phyloP scores from a whole-genome alignment of 2,113 vertebrate genomes.

The Takifugu bimaculatus region DNA sequence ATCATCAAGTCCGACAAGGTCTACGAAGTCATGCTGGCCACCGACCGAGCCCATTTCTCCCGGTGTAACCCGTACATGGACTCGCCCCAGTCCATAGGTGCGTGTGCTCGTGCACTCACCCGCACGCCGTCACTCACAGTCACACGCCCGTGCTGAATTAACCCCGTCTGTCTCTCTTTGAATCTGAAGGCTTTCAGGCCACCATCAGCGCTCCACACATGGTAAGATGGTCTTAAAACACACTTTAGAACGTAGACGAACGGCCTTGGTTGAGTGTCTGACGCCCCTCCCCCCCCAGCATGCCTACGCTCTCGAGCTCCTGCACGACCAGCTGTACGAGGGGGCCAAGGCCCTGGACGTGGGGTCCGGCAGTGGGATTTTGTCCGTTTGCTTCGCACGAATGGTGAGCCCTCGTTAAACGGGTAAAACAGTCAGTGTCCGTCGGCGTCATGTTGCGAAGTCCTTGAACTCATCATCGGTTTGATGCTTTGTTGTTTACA shows the following conservation, averaged over 20 bases:
- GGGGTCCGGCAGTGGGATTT: conserved; percentile 96
- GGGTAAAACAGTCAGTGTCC: conserved; percentile 27
- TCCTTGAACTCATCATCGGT: background rate
- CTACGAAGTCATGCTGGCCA: conserved; percentile 96
- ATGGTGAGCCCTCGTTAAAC: conserved; percentile 83
- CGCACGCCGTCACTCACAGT: background rate
- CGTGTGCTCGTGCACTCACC: conserved; percentile 23
- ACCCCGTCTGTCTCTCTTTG: conserved; percentile 41
- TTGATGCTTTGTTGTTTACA: conserved; percentile 61
- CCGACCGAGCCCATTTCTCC: conserved; percentile 93
- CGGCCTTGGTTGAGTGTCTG: background rate
- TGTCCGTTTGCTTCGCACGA: conserved; percentile 92
- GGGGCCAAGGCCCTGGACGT: conserved; percentile 97
- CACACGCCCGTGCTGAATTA: conserved; percentile 12
- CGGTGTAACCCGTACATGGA: conserved; percentile 98
- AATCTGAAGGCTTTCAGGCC: conserved; percentile 88
- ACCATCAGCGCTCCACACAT: conserved; percentile 99
- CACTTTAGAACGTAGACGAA: too few relatives aligned
- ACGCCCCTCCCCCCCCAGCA: conserved; percentile 73
- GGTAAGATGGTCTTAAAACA: conserved; percentile 76
- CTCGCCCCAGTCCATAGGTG: conserved; percentile 99
- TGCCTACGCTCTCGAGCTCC: conserved; percentile 94
- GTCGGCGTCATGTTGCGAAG: too few relatives aligned
- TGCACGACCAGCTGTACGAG: conserved; percentile 92
- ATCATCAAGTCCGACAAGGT: conserved; percentile 98